Percentiles rank a stretch among this genome's conserved stretches.
Evolutionary conservation across 2,888 invertebrate genomes (phyloP).

Genomic region (Aspidiotus destructor): DNA sequence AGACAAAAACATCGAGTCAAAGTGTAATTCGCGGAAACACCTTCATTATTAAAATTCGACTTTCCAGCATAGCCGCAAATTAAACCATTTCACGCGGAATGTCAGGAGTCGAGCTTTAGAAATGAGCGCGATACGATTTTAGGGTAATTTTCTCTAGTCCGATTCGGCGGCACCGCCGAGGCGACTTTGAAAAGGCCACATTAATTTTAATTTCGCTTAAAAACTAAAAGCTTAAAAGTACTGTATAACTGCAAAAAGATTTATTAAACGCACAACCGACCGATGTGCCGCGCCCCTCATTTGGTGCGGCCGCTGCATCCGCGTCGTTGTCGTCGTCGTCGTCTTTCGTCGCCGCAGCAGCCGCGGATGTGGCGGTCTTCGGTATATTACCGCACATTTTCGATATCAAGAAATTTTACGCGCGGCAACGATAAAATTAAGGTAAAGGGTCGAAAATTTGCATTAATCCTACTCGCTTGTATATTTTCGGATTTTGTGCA

Average conservation of each 20-base stretch:
- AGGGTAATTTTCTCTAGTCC: neutral
- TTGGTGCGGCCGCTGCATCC: no score
- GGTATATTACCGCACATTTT: neutral
- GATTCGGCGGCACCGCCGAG: neutral
- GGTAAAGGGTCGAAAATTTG: constrained; percentile 17
- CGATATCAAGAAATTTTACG: constrained; percentile 4
- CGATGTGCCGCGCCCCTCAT: neutral
- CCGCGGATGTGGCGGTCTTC: no score
- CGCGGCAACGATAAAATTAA: constrained; percentile 1
- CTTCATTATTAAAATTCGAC: neutral
- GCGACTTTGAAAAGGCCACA: constrained; percentile 2
- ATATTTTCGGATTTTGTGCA: constrained; percentile 27
- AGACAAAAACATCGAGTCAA: neutral
- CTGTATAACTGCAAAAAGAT: neutral
- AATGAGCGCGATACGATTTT: neutral
- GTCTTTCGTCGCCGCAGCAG: no score
- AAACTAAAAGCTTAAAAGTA: constrained; percentile 4
- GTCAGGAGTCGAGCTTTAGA: no score
- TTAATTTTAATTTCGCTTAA: constrained; percentile 4
- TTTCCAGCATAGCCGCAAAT: neutral
- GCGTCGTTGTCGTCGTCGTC: no score
- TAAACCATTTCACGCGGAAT: neutral
- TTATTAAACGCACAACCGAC: neutral
- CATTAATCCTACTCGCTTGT: constrained; percentile 28
- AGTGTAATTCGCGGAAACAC: constrained; percentile 2